Conservation (phyloP, 2,888 invertebrate genomes). For the Erebia ligea region DNA sequence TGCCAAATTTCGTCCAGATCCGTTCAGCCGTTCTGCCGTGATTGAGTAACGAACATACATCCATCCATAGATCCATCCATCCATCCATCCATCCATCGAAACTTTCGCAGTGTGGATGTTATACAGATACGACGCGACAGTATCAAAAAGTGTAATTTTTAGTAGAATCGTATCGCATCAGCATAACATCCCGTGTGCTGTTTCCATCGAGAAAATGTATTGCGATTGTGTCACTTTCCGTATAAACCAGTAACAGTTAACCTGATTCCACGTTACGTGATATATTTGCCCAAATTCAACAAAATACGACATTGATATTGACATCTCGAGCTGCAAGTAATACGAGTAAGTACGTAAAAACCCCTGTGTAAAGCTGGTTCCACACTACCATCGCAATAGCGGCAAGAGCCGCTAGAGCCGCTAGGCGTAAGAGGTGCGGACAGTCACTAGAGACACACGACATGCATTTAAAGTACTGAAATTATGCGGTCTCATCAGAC, state of each 20-base stretch:
- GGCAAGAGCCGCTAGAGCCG: neutral
- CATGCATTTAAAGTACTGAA: neutral
- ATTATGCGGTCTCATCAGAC: neutral
- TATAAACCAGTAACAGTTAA: conserved; percentile 17
- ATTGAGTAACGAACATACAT: too few species aligned
- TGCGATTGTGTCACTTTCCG: conserved; percentile 5
- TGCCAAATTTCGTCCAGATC: too few species aligned
- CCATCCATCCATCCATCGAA: too few species aligned
- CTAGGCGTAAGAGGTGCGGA: neutral
- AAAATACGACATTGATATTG: conserved; percentile 43
- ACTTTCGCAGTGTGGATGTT: too few species aligned
- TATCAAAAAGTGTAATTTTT: too few species aligned
- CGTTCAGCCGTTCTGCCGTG: too few species aligned
- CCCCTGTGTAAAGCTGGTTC: conserved; percentile 12
- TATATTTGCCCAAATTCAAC: conserved; percentile 22
- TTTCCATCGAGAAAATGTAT: neutral
- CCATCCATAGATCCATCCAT: too few species aligned
- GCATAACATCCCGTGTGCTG: too few species aligned
- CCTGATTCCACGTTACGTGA: conserved; percentile 16
- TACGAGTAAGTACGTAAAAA: conserved; percentile 41
- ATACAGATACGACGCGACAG: too few species aligned
- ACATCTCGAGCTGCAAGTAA: conserved; percentile 34
- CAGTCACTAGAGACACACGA: neutral
- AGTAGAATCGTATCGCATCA: too few species aligned
- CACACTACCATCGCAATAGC: neutral